Evolutionary conservation across 2,797 vertebrate genomes (phyloP), one percentile per base, ranked within the genome.

Genomic region (Luscinia luscinia): DNA sequence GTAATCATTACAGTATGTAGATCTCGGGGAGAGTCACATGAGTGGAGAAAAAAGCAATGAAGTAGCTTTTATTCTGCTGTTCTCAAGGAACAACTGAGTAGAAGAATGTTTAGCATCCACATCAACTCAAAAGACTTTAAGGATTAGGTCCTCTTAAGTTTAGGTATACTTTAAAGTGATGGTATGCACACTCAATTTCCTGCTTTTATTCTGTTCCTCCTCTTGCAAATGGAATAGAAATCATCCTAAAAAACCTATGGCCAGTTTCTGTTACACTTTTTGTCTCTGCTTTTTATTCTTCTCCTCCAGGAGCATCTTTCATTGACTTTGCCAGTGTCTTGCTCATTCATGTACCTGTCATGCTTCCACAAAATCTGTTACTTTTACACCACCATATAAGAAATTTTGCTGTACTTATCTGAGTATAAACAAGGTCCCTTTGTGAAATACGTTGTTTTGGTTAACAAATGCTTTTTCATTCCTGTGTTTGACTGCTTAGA

Each of bases 1-100:
- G 89, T 96, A 95, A 96, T 96, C 89, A 86, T 84, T 96, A 84
- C 11, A 3, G 57, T 83, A 55, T 91, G 93, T 89, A 90, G 87
- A 92, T 96, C 84, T 95, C 1, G 0, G 48, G 54, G 58, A 95
- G 83, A 94, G 76, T 92, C 91, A 91, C 83, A 27, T 89, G 62
- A 67, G 45, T 62, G 36, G 64, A 45, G 21, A 45, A 84, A 68
- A 84, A 94, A 91, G 68, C 90, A 75, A 2, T 75, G 85, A 69
- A 91, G 58, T 77, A 67, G 91, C 72, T 95, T 95, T 92, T 91
- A 86, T 91, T 95, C 88, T 93, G 73, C 74, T 70, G 13, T 70
- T 92, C 55, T 67, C 45, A 68, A 88, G 69, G 75, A 95, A 28
- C 54, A 89, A 91, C 66, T 38, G 57, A 75, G 55, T 55, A 68